phyloP scores from a whole-genome alignment of 2,888 invertebrate species.

The Urechis unicinctus region DNA sequence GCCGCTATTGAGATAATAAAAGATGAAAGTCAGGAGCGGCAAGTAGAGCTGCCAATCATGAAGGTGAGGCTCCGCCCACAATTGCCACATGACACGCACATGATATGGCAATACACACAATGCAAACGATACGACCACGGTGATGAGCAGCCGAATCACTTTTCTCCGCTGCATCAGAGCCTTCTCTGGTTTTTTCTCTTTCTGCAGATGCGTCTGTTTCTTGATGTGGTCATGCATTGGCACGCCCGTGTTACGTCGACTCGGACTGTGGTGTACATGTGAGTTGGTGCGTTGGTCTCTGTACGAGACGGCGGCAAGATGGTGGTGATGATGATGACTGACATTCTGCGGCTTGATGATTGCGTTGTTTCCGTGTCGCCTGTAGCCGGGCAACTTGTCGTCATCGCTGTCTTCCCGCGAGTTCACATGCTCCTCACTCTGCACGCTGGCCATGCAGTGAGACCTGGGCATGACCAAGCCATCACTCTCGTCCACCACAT shows the following conservation, averaged over 20 bases:
- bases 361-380: neutral
- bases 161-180: conserved; percentile 68
- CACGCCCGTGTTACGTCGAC: neutral
- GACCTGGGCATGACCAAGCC: neutral
- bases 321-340: too few species aligned
- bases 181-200: conserved; percentile 19
- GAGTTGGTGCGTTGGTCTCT: too few species aligned
- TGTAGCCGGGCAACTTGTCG: neutral
- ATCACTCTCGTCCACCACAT: neutral
- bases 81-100: conserved; percentile 69
- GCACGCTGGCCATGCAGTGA: neutral
- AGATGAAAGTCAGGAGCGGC: conserved; percentile 78
- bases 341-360: neutral
- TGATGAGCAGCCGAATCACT: conserved; percentile 82
- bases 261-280: too few species aligned
- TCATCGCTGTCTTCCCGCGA: neutral
- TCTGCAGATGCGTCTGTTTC: neutral
- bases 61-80: conserved; percentile 56
- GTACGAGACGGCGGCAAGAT: too few species aligned
- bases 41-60: conserved; percentile 45
- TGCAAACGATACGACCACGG: conserved; percentile 81
- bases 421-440: neutral
- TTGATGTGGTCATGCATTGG: neutral
- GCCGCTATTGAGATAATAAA: conserved; percentile 83
- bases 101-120: conserved; percentile 85